Conservation (phyloP, 2,797 vertebrate species). For the Platyrinchus mystaceus region DNA sequence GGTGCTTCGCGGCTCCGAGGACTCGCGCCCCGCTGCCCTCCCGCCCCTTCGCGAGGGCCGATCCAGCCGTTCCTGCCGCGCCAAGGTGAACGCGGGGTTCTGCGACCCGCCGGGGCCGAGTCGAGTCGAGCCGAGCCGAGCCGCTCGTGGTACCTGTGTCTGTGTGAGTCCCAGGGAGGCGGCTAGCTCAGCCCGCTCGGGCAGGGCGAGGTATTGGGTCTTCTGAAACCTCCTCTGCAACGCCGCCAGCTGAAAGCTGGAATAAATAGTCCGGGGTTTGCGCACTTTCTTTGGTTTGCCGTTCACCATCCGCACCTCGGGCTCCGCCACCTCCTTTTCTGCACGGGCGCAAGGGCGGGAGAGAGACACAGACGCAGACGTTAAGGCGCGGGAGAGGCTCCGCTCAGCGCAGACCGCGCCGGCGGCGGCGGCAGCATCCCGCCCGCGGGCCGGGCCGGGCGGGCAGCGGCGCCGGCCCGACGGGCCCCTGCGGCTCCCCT, state of each 20-base stretch:
- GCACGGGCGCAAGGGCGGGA: constrained; percentile 41
- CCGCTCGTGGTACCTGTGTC: constrained; percentile 85
- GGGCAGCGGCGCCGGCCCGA: constrained; percentile 12
- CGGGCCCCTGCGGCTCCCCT: neutral
- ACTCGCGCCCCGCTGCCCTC: neutral
- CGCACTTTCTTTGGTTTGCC: constrained; percentile 99
- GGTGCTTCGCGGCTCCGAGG: neutral
- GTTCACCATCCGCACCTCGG: constrained; percentile 97
- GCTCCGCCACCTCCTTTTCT: constrained; percentile 94
- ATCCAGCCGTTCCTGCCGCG: neutral
- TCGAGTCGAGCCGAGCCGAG: neutral
- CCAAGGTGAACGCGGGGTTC: no score
- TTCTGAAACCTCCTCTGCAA: constrained; percentile 97
- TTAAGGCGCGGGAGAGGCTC: neutral
- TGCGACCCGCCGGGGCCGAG: neutral
- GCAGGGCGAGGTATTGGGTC: constrained; percentile 97
- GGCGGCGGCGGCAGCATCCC: neutral
- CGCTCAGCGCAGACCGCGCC: neutral
- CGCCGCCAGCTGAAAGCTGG: constrained; percentile 97
- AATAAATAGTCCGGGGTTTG: constrained; percentile 97
- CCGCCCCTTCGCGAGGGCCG: neutral
- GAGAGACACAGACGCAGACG: neutral
- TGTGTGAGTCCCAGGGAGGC: constrained; percentile 95
- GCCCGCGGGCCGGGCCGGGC: neutral
- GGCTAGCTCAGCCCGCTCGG: constrained; percentile 96